A percentile compares a stretch with the other conserved stretches of the same genome.
Evolutionary conservation across 2,797 vertebrate genomes (phyloP).

Genomic region (Neosilurus mollespiculum): DNA sequence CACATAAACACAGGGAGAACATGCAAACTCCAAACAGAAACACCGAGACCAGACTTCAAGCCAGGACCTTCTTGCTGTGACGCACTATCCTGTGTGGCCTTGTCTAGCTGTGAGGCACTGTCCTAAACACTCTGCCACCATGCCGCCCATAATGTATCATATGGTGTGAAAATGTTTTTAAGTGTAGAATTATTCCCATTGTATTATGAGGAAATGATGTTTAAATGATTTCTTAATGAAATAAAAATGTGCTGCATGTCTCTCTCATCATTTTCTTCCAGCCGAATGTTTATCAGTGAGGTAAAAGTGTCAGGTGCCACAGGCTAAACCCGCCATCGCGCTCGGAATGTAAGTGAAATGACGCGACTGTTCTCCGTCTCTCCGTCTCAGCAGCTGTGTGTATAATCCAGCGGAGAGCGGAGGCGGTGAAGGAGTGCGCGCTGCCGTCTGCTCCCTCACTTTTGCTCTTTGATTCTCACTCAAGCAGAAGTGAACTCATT

Average conservation of each 20-base stretch:
- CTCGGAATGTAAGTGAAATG: conserved; percentile 18
- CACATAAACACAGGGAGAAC: too few species aligned
- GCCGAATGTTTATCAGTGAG: background rate
- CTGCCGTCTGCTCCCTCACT: conserved; percentile 25
- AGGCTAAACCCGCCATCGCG: background rate
- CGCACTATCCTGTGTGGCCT: too few species aligned
- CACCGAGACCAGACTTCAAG: too few species aligned
- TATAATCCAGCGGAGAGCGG: conserved; percentile 5
- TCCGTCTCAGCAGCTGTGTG: conserved; percentile 5
- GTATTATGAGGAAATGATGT: background rate
- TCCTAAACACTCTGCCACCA: too few species aligned
- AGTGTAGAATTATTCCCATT: background rate
- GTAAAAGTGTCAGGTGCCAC: background rate
- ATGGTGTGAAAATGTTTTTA: background rate
- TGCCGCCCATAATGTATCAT: background rate
- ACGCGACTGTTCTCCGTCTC: background rate
- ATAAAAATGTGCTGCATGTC: background rate
- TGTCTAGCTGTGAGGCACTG: too few species aligned
- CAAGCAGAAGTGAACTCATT: conserved; percentile 58
- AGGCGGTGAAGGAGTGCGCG: conserved; percentile 6
- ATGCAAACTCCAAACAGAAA: too few species aligned
- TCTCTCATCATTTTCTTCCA: background rate
- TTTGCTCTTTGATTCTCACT: conserved; percentile 54
- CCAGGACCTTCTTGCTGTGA: too few species aligned
- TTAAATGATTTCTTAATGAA: background rate